Evolutionary conservation across 2,888 invertebrate species (phyloP).

Genomic region (Dicycla oo): DNA sequence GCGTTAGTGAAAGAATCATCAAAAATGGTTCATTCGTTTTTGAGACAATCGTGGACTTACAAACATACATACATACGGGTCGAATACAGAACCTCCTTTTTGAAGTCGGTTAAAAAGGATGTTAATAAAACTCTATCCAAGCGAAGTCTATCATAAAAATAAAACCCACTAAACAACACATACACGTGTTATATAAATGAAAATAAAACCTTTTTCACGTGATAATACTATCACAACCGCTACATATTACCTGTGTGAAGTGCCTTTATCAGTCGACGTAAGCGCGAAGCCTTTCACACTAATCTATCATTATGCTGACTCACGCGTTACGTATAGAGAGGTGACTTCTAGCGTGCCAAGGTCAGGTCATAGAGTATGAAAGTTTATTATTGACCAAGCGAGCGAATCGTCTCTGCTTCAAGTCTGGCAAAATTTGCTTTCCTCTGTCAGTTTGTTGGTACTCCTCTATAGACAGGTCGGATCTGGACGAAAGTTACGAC

Average conservation of each 20-base stretch:
- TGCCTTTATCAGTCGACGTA: constrained; percentile 18
- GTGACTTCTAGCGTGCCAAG: constrained; percentile 32
- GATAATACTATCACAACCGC: background rate
- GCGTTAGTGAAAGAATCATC: too few relatives aligned
- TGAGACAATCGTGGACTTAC: too few relatives aligned
- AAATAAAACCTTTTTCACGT: constrained; percentile 1
- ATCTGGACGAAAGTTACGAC: too few relatives aligned
- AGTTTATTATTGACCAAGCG: constrained; percentile 7
- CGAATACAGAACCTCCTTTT: too few relatives aligned
- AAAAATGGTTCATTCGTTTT: too few relatives aligned
- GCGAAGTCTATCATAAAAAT: background rate
- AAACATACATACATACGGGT: too few relatives aligned
- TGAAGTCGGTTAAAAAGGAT: too few relatives aligned
- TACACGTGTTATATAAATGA: background rate
- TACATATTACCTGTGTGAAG: constrained; percentile 17
- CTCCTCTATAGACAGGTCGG: too few relatives aligned
- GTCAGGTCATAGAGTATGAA: constrained; percentile 6
- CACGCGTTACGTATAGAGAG: constrained; percentile 28
- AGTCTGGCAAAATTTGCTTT: too few relatives aligned
- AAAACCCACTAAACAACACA: background rate
- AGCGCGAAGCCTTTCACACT: constrained; percentile 48
- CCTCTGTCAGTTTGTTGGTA: too few relatives aligned
- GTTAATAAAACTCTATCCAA: background rate
- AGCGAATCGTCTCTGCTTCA: too few relatives aligned
- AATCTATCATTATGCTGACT: constrained; percentile 47